Base-by-base conservation (phyloP, 2,888 invertebrate genomes). In the Liposcelis brunnea region DNA sequence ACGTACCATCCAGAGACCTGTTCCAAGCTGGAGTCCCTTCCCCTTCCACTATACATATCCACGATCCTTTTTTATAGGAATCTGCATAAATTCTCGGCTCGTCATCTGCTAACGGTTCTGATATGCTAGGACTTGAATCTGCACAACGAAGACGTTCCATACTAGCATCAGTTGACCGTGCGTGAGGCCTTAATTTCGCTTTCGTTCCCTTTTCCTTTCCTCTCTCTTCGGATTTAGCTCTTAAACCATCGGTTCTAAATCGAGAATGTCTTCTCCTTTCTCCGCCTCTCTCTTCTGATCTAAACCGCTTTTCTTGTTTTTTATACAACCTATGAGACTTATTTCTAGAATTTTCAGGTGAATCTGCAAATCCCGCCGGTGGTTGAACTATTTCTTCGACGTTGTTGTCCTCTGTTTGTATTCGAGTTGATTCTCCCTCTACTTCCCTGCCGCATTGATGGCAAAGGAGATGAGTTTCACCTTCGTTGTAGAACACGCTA, bases 341-440 rank as follows among this genome's bases (percentile, higher is more conserved):
- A 2, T 56, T 51, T n/a, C 61, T 55, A 8, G 60, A 58, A 7
- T 64, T 63, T 51, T 69, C 68, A 4, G 87, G 87, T 0, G 85
- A 86, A 61, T 89, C 87, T 6, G 84, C 87, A 59, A 87, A 89
- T 36, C 85, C 85, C 12, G 84, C 86, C 2, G 87, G 87, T 1
- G 87, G 87, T 56, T 85, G 82, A 2, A 87, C 86, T 53, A 87
- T 86, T 55, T 83, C 81, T 49, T 64, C 48, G 2, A 32, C 42
- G 31, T 11, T 15, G 8, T 16, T 15, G 31, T 5, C 16, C 15
- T 18, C 19, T n/a, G 26, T 21, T 37, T 44, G 11, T 21, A 37
- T 21, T 37, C 14, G 21, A 31, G 31, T 18, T n/a, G 50, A 31
- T 26, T 46, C 50, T 7, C 46, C 40, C 18, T 76, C 75, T 47